A percentile compares a stretch with the other conserved stretches of the same genome.
phyloP scores from a whole-genome alignment of 53 echinoderm and acorn worm species.

The Henricia sp. region DNA sequence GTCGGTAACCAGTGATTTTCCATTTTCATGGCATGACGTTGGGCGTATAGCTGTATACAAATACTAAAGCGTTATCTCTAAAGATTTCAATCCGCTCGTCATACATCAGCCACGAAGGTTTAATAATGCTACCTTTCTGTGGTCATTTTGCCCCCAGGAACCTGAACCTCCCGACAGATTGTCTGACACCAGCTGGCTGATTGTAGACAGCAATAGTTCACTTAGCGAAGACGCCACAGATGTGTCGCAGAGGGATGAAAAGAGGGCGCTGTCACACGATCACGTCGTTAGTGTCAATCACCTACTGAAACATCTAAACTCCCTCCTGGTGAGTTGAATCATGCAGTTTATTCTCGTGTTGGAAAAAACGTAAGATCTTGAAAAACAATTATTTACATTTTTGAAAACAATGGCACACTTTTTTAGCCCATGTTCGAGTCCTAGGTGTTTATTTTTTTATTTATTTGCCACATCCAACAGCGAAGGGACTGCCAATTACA shows the following conservation, averaged over 20 bases:
- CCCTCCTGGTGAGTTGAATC: constrained; percentile 65
- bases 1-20: no score
- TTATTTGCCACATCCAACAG: no score
- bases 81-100: neutral
- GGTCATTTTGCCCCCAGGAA: constrained; percentile 7
- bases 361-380: no score
- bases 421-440: no score
- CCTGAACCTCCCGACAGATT: constrained; percentile 17
- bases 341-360: no score
- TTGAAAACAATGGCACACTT: no score
- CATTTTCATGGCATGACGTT: no score
- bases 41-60: no score
- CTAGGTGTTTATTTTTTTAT: no score
- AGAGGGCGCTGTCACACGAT: constrained; percentile 29
- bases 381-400: no score
- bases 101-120: neutral
- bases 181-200: constrained; percentile 33
- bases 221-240: constrained; percentile 42
- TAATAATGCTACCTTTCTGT: neutral
- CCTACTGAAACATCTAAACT: constrained; percentile 72
- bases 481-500: no score
- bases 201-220: constrained; percentile 37
- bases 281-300: constrained; percentile 68
- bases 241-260: neutral
- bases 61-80: no score